A percentile compares a stretch with the other conserved stretches of the same genome.
Conservation (phyloP, 2,888 invertebrate genomes). For the Petrolisthes manimaculis region DNA sequence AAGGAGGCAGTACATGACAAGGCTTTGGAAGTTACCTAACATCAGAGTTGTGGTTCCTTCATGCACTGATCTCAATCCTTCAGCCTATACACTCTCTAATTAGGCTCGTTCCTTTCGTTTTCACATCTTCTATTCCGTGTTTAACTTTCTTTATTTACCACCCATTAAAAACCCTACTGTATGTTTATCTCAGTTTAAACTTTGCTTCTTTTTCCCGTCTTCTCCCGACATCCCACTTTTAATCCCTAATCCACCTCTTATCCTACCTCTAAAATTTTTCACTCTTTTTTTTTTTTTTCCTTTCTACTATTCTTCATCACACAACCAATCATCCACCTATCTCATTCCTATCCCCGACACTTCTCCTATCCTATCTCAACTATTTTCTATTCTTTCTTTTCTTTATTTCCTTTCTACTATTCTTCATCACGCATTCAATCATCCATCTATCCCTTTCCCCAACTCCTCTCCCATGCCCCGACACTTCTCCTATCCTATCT, state of each 20-base stretch:
- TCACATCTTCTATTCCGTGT: too few species aligned
- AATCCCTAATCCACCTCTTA: background rate
- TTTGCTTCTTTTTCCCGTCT: background rate
- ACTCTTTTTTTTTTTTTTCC: constrained; percentile 4
- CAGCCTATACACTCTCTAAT: too few species aligned
- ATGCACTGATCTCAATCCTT: too few species aligned
- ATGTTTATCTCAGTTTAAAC: background rate
- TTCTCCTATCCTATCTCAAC: constrained; percentile 2
- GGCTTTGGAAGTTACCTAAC: too few species aligned
- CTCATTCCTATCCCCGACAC: background rate
- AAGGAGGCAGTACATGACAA: too few species aligned
- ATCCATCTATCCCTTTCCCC: too few species aligned
- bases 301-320: background rate
- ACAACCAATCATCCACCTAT: background rate
- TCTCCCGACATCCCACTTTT: constrained; percentile 4
- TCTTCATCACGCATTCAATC: background rate
- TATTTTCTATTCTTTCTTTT: background rate
- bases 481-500: too few species aligned
- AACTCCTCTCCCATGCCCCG: too few species aligned
- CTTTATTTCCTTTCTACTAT: constrained; percentile 2
- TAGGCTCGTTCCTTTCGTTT: too few species aligned
- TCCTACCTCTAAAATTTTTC: background rate
- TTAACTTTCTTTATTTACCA: too few species aligned
- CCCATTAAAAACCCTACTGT: background rate
- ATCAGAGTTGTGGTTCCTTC: too few species aligned